Percentiles rank a stretch among this genome's conserved stretches.
These are phyloP conservation scores for Drusus annulatus DNA, from an alignment of 1,140 invertebrate genomes.

Conservation along the genomic window DNA sequence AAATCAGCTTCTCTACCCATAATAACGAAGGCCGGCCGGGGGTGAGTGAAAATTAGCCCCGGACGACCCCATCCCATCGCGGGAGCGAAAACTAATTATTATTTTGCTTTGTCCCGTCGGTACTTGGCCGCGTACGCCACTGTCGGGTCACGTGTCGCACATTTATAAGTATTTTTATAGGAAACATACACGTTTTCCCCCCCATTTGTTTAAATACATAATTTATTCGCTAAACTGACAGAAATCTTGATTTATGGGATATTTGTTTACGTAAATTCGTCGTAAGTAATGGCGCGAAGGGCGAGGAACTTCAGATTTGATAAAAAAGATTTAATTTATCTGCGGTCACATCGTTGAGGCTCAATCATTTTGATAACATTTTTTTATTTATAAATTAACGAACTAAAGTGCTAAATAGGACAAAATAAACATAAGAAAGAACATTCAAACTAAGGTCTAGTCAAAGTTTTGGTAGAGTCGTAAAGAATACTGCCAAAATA, in stretches of 20 bases:
- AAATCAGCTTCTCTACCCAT: background rate
- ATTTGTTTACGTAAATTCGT: no score
- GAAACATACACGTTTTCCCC: constrained; percentile 1
- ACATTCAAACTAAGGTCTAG: no score
- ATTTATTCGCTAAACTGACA: constrained; percentile 13
- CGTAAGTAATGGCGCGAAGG: no score
- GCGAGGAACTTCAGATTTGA: no score
- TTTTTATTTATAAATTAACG: no score
- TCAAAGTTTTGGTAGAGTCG: no score
- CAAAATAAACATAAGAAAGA: no score
- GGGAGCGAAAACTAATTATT: constrained; percentile 2
- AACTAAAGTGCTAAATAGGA: no score
- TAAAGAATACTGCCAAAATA: no score
- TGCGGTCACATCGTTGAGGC: no score
- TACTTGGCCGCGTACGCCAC: background rate
- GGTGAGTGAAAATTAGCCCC: background rate
- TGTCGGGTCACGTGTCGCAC: constrained; percentile 30
- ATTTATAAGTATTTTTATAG: constrained; percentile 37
- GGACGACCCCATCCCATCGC: background rate
- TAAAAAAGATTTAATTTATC: no score
- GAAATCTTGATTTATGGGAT: constrained; percentile 12
- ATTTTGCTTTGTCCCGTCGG: constrained; percentile 10
- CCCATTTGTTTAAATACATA: constrained; percentile 7
- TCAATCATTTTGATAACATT: no score
- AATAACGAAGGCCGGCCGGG: background rate